Evolutionary conservation across 2,888 invertebrate genomes (phyloP).

Genomic region (Cybosia mesomella): DNA sequence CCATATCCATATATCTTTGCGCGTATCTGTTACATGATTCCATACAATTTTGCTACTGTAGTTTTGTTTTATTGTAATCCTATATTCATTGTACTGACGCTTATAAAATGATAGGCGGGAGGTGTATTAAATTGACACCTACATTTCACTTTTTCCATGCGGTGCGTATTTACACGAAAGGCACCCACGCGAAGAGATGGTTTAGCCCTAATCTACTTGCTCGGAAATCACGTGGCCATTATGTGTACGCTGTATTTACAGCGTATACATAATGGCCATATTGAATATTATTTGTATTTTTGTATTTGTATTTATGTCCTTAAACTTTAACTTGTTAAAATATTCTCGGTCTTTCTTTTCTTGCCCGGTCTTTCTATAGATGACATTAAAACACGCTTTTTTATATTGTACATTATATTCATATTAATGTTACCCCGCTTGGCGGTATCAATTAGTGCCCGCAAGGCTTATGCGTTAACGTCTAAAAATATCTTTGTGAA

Average conservation of each 20-base stretch:
- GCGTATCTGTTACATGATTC: conserved; percentile 1
- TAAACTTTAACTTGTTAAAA: not conserved
- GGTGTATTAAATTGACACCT: not conserved
- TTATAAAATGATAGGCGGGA: not conserved
- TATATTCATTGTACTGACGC: not conserved
- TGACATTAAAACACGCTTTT: not conserved
- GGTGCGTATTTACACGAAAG: not conserved
- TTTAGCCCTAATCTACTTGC: not conserved
- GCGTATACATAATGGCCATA: too few relatives aligned
- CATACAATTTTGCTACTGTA: not conserved
- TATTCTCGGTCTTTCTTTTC: not conserved
- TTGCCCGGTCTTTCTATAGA: not conserved
- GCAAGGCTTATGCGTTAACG: conserved; percentile 46
- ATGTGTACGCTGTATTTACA: not conserved
- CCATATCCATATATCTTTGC: conserved; percentile 16
- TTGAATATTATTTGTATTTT: too few relatives aligned
- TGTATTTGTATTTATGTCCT: too few relatives aligned
- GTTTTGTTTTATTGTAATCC: not conserved
- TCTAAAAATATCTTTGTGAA: conserved; percentile 50
- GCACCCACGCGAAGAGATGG: not conserved
- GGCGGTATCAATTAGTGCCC: conserved; percentile 47
- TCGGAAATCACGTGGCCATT: not conserved
- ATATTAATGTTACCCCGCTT: conserved; percentile 25
- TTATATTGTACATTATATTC: not conserved
- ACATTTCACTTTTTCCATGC: not conserved